These are phyloP conservation scores for Henicopernis longicauda DNA, from an alignment of 2,113 vertebrate species.

Conservation along the genomic window DNA sequence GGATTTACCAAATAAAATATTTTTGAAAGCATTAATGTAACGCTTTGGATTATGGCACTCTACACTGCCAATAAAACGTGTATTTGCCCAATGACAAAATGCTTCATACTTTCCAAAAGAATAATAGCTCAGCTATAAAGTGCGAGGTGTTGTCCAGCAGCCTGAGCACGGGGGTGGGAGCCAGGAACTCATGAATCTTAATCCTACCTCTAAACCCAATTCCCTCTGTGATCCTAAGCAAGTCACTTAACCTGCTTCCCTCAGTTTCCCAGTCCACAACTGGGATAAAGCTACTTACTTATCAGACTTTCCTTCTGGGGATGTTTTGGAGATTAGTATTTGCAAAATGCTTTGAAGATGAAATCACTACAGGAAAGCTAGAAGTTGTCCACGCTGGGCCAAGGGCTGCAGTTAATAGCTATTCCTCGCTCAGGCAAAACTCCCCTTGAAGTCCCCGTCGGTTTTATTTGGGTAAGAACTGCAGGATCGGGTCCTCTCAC, in stretches of 20 bases:
- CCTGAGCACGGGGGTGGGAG: neutral
- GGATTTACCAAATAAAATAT: constrained; percentile 70
- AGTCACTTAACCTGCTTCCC: constrained; percentile 34
- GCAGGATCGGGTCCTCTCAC: neutral
- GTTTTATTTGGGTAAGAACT: neutral
- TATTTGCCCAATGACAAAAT: constrained; percentile 60
- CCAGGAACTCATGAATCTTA: constrained; percentile 55
- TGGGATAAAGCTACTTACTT: constrained; percentile 50
- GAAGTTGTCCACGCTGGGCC: neutral
- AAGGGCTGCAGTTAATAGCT: constrained; percentile 6
- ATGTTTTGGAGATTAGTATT: constrained; percentile 49
- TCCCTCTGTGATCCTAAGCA: constrained; percentile 29
- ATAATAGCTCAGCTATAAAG: constrained; percentile 46
- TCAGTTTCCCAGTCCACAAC: constrained; percentile 38
- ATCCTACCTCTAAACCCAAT: constrained; percentile 47
- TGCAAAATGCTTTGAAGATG: constrained; percentile 61
- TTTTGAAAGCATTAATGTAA: constrained; percentile 63
- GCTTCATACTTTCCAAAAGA: constrained; percentile 58
- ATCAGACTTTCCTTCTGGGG: constrained; percentile 55
- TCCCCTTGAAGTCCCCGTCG: neutral
- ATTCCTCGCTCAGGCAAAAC: neutral
- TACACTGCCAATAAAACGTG: constrained; percentile 15
- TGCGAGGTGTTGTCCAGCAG: constrained; percentile 24
- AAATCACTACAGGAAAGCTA: constrained; percentile 22
- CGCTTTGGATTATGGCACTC: neutral